These are phyloP conservation scores for Drosophila rufa DNA, from an alignment of 1,140 invertebrate species.

Conservation along the genomic window DNA sequence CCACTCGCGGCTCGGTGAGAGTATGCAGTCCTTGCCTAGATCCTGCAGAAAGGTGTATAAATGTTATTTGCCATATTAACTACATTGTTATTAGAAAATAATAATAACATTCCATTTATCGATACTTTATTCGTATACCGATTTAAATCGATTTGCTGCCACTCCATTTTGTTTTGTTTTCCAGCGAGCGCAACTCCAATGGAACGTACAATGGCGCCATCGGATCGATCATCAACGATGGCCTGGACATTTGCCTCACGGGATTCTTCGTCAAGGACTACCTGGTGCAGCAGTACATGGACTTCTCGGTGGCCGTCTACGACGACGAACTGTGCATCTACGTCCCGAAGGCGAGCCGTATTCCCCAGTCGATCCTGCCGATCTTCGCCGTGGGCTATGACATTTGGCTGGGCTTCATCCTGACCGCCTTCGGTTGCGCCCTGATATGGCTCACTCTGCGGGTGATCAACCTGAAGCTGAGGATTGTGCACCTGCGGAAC, in stretches of 20 bases:
- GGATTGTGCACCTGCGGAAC: conserved; percentile 23
- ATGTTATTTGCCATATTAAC: too few species aligned
- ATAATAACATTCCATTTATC: too few species aligned
- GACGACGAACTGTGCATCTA: conserved; percentile 85
- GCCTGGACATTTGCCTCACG: conserved; percentile 82
- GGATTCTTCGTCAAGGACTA: conserved; percentile 85
- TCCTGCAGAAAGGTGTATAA: too few species aligned
- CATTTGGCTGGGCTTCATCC: conserved; percentile 80
- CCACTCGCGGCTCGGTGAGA: too few species aligned
- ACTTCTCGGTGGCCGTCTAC: conserved; percentile 80
- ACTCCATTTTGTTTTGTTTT: neutral
- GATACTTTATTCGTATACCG: too few species aligned
- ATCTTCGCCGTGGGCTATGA: conserved; percentile 78
- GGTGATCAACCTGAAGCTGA: conserved; percentile 54
- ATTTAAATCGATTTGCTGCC: too few species aligned
- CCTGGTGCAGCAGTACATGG: conserved; percentile 74
- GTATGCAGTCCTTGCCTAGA: too few species aligned
- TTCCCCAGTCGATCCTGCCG: conserved; percentile 84
- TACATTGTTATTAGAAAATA: too few species aligned
- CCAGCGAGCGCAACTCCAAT: conserved; percentile 65
- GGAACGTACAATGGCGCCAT: conserved; percentile 84
- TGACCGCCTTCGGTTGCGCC: conserved; percentile 61
- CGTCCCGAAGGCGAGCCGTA: conserved; percentile 82
- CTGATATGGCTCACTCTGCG: conserved; percentile 63
- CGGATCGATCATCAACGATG: conserved; percentile 73